Conservation (phyloP, 2,888 invertebrate genomes). For the Carabus problematicus region DNA sequence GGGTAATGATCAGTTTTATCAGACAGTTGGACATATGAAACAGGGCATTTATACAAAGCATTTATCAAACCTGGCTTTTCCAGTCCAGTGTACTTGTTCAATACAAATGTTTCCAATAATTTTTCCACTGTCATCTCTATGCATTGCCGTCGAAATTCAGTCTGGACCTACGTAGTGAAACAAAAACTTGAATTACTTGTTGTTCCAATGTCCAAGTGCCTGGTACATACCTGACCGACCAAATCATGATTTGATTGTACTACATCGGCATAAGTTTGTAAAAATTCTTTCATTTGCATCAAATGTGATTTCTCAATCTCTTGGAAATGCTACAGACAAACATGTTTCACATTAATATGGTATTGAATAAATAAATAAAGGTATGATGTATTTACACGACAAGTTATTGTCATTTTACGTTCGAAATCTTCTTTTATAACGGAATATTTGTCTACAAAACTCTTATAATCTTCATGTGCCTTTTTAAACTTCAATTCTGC, state of each 20-base stretch:
- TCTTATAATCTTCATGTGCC: slow-evolving; percentile 93
- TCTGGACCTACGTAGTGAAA: slow-evolving; percentile 71
- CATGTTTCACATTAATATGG: slow-evolving; percentile 14
- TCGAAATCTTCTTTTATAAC: slow-evolving; percentile 93
- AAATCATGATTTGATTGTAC: slow-evolving; percentile 89
- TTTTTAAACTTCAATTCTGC: slow-evolving; percentile 91
- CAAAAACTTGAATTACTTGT: slow-evolving; percentile 21
- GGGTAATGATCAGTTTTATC: slow-evolving; percentile 60
- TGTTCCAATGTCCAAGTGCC: slow-evolving; percentile 24
- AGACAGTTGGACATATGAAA: slow-evolving; percentile 44
- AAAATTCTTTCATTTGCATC: slow-evolving; percentile 94
- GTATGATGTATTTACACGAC: too few relatives aligned
- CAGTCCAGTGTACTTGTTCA: slow-evolving; percentile 90
- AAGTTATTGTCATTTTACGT: slow-evolving; percentile 91
- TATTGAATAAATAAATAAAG: slow-evolving; percentile 12
- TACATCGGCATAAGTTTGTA: slow-evolving; percentile 86
- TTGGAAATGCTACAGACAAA: slow-evolving; percentile 78
- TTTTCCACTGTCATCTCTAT: slow-evolving; percentile 92
- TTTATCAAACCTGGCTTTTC: slow-evolving; percentile 79
- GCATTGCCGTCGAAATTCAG: slow-evolving; percentile 91
- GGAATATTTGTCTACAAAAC: slow-evolving; percentile 91
- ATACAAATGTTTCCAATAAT: slow-evolving; percentile 88
- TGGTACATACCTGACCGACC: slow-evolving; percentile 74
- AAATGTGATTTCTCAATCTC: slow-evolving; percentile 92
- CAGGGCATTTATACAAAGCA: not conserved